phyloP scores from a whole-genome alignment of 2,797 vertebrate species.

The Acipenser ruthenus region DNA sequence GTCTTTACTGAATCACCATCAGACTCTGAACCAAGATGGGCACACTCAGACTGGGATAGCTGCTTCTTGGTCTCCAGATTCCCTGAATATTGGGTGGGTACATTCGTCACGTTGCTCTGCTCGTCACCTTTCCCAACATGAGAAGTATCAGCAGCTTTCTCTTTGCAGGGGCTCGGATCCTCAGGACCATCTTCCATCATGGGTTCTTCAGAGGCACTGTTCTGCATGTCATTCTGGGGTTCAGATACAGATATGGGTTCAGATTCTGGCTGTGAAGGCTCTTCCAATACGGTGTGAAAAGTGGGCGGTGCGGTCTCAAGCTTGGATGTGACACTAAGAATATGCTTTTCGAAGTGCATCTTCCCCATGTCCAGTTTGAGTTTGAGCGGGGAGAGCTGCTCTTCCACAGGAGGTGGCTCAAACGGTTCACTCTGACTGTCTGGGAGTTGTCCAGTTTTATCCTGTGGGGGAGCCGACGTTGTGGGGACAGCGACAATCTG shows the following conservation, averaged over 20 bases:
- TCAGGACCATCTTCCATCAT: constrained; percentile 44
- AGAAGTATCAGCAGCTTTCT: constrained; percentile 56
- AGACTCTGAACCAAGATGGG: constrained; percentile 69
- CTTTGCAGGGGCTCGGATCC: constrained; percentile 34
- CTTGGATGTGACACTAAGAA: constrained; percentile 73
- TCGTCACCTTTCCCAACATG: constrained; percentile 79
- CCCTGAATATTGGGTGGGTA: constrained; percentile 47
- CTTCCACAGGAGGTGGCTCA: constrained; percentile 49
- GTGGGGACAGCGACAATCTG: constrained; percentile 39
- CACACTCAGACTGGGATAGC: constrained; percentile 65
- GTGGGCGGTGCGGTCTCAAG: constrained; percentile 24
- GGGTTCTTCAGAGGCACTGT: constrained; percentile 49
- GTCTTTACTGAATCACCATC: constrained; percentile 80
- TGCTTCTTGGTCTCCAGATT: constrained; percentile 56
- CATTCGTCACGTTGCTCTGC: constrained; percentile 52
- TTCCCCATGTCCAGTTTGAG: constrained; percentile 78
- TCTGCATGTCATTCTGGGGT: constrained; percentile 35
- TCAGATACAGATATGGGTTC: constrained; percentile 25
- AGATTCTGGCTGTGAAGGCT: constrained; percentile 22
- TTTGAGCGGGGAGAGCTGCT: constrained; percentile 57
- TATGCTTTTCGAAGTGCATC: constrained; percentile 94
- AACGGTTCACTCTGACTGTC: constrained; percentile 62
- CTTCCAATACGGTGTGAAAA: constrained; percentile 36
- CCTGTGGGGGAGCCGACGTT: constrained; percentile 32
- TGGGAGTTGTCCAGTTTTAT: constrained; percentile 38